A percentile compares a stretch with the other conserved stretches of the same genome.
phyloP scores from a whole-genome alignment of 2,888 invertebrate genomes.

The Ophioninae sp. region DNA sequence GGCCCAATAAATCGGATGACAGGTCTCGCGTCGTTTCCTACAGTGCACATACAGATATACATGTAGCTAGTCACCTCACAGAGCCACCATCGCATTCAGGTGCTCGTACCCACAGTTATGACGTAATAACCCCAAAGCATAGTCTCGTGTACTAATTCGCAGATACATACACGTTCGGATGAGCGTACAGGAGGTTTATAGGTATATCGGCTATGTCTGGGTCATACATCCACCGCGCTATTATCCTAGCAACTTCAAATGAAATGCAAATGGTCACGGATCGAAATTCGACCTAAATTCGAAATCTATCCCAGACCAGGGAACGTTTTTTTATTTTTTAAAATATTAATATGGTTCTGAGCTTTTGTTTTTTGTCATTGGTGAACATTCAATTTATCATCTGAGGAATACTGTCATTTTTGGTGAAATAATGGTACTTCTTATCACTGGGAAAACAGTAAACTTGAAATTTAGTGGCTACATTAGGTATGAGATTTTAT shows the following conservation, averaged over 20 bases:
- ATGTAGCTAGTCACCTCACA: not conserved
- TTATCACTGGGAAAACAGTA: too few relatives aligned
- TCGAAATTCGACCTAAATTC: constrained; percentile 20
- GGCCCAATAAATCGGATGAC: constrained; percentile 74
- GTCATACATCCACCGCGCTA: constrained; percentile 17
- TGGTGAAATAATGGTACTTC: too few relatives aligned
- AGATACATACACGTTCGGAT: constrained; percentile 57
- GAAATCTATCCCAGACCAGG: too few relatives aligned
- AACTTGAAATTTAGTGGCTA: too few relatives aligned
- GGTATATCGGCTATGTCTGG: constrained; percentile 39
- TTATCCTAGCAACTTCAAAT: constrained; percentile 8
- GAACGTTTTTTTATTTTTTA: not conserved
- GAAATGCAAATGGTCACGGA: constrained; percentile 4
- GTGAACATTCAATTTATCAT: not conserved
- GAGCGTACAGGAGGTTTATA: constrained; percentile 14
- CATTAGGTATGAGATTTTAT: too few relatives aligned
- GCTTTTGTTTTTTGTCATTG: not conserved
- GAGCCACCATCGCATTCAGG: constrained; percentile 74
- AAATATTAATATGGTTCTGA: not conserved
- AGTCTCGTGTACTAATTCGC: constrained; percentile 74
- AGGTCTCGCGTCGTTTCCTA: constrained; percentile 55
- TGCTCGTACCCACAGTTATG: constrained; percentile 73
- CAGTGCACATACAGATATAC: not conserved
- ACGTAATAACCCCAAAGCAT: constrained; percentile 76
- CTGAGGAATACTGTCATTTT: too few relatives aligned